Conservation (phyloP, 2,888 invertebrate species). For the Oxycera nigricornis region DNA sequence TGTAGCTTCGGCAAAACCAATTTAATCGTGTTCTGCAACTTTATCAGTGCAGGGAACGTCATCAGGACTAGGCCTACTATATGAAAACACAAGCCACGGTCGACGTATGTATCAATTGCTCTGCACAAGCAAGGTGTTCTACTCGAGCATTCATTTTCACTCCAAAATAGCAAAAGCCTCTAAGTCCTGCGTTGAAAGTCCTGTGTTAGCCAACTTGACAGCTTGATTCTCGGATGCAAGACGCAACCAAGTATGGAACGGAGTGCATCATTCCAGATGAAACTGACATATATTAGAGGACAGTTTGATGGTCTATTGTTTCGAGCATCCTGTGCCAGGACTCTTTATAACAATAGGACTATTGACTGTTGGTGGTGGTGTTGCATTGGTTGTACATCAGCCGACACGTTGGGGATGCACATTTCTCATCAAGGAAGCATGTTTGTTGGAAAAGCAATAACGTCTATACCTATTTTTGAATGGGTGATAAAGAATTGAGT, state of each 20-base stretch:
- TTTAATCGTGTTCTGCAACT: constrained; percentile 47
- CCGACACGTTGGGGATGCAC: constrained; percentile 31
- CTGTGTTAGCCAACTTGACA: constrained; percentile 21
- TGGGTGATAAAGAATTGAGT: neutral
- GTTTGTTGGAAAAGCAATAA: constrained; percentile 17
- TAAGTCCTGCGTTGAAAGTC: constrained; percentile 35
- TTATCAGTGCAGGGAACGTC: constrained; percentile 43
- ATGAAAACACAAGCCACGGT: neutral
- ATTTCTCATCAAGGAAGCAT: constrained; percentile 30
- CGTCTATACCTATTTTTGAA: neutral
- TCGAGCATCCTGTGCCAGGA: constrained; percentile 27
- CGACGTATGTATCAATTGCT: neutral
- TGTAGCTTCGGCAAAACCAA: constrained; percentile 45
- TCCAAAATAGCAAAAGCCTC: constrained; percentile 22
- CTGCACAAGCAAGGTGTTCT: neutral
- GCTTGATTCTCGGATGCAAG: constrained; percentile 12
- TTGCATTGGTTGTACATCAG: constrained; percentile 24
- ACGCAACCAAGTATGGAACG: neutral
- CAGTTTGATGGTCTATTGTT: constrained; percentile 44
- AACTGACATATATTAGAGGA: constrained; percentile 39
- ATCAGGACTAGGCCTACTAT: constrained; percentile 8
- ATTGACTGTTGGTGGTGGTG: constrained; percentile 28
- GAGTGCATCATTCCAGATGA: constrained; percentile 35
- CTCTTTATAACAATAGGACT: constrained; percentile 18
- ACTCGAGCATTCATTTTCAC: constrained; percentile 2